phyloP scores from a whole-genome alignment of 2,888 invertebrate species.

The Calliphora vomitoria region DNA sequence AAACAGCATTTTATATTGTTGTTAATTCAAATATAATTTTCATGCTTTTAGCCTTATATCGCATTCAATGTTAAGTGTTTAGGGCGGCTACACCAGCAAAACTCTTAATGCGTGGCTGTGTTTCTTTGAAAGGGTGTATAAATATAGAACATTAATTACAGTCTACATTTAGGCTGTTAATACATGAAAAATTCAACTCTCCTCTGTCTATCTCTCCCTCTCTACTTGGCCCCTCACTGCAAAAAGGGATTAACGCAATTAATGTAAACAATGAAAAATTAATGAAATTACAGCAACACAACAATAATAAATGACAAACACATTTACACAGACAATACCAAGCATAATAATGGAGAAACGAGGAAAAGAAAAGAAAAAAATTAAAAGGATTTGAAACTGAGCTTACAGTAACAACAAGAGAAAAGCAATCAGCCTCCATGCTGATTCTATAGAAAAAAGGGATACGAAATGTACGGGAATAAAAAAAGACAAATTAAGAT shows the following conservation, averaged over 20 bases:
- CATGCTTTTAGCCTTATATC: conserved; percentile 15
- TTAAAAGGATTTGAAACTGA: conserved; percentile 11
- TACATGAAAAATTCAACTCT: conserved; percentile 24
- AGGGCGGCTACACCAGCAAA: conserved; percentile 12
- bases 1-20: neutral
- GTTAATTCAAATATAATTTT: conserved; percentile 38
- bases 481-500: conserved; percentile 35
- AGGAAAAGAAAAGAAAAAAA: neutral
- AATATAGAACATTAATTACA: conserved; percentile 48
- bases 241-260: conserved; percentile 40
- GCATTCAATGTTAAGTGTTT: conserved; percentile 18
- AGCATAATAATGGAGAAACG: neutral
- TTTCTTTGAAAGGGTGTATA: neutral
- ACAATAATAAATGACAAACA: conserved; percentile 35
- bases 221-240: too few relatives aligned
- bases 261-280: conserved; percentile 58
- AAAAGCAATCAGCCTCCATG: neutral
- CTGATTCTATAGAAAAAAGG: neutral
- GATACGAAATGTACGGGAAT: neutral
- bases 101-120: neutral
- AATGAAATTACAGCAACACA: conserved; percentile 50
- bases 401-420: neutral
- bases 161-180: conserved; percentile 51
- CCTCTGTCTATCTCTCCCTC: neutral
- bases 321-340: neutral